phyloP scores from a whole-genome alignment of 2,888 invertebrate genomes.

The Drosophila paramelanica region DNA sequence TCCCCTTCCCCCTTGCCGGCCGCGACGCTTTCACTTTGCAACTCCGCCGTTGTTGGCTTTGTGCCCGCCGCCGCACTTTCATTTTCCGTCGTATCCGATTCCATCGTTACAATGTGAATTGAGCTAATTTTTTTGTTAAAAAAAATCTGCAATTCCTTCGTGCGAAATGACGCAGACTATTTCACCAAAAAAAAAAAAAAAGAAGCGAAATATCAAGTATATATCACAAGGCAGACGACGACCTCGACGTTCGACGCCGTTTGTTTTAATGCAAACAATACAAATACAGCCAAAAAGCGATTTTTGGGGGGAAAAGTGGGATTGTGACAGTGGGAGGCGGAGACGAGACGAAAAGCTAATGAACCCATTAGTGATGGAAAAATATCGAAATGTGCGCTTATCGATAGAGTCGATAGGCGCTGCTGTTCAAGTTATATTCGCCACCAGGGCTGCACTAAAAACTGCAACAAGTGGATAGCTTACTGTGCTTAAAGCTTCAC shows the following conservation, averaged over 20 bases:
- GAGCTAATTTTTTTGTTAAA: conserved; percentile 1
- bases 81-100: conserved; percentile 75
- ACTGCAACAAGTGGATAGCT: conserved; percentile 27
- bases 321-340: conserved; percentile 29
- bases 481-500: not conserved
- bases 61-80: conserved; percentile 52
- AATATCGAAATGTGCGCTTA: conserved; percentile 15
- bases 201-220: conserved; percentile 17
- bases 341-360: conserved; percentile 63
- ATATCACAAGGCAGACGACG: conserved; percentile 57
- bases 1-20: conserved; percentile 14
- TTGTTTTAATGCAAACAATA: conserved; percentile 68
- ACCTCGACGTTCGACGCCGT: conserved; percentile 58
- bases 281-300: conserved; percentile 48
- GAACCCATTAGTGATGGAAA: conserved; percentile 59
- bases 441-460: conserved; percentile 20
- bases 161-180: conserved; percentile 58
- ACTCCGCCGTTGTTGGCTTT: conserved; percentile 18
- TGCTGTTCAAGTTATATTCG: not conserved
- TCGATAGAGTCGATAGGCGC: conserved; percentile 15
- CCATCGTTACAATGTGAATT: conserved; percentile 56
- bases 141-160: conserved; percentile 14
- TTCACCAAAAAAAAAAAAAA: conserved; percentile 26
- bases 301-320: conserved; percentile 54
- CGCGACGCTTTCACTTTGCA: conserved; percentile 68